These are phyloP conservation scores for Eulemur rubriventer DNA, from an alignment of 2,797 vertebrate genomes.

Conservation along the genomic window DNA sequence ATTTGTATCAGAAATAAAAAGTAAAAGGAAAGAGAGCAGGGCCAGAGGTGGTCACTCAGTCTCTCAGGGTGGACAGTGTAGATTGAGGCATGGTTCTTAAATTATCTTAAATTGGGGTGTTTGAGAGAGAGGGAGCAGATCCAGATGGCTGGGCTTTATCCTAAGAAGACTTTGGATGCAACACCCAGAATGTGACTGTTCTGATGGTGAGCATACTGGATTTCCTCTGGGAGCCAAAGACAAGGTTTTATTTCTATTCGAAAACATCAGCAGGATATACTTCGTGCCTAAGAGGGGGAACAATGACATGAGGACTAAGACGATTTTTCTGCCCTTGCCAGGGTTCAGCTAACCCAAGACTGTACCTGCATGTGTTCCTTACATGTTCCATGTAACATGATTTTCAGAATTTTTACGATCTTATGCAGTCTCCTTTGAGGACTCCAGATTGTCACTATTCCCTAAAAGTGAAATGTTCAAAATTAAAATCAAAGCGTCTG, in stretches of 20 bases:
- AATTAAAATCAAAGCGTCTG: not conserved
- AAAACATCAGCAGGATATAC: not conserved
- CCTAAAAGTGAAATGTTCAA: not conserved
- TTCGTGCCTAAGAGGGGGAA: not conserved
- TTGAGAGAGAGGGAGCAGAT: not conserved
- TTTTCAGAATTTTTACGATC: not conserved
- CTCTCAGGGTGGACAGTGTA: not conserved
- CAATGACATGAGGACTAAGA: not conserved
- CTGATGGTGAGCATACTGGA: not conserved
- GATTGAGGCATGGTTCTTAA: not conserved
- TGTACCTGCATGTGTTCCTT: not conserved
- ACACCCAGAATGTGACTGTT: not conserved
- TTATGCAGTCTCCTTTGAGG: not conserved
- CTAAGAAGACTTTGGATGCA: not conserved
- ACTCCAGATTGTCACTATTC: not conserved
- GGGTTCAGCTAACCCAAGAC: not conserved
- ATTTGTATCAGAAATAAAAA: slow-evolving; percentile 31
- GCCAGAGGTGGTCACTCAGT: not conserved
- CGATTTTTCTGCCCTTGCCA: not conserved
- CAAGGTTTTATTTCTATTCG: not conserved
- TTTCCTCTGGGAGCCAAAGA: not conserved
- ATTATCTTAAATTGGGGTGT: not conserved
- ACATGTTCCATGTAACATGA: not conserved
- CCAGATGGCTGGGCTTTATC: not conserved
- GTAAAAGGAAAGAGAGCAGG: not conserved